Evolutionary conservation across 1,140 invertebrate genomes (phyloP).

Genomic region (Solenopsis fugax): DNA sequence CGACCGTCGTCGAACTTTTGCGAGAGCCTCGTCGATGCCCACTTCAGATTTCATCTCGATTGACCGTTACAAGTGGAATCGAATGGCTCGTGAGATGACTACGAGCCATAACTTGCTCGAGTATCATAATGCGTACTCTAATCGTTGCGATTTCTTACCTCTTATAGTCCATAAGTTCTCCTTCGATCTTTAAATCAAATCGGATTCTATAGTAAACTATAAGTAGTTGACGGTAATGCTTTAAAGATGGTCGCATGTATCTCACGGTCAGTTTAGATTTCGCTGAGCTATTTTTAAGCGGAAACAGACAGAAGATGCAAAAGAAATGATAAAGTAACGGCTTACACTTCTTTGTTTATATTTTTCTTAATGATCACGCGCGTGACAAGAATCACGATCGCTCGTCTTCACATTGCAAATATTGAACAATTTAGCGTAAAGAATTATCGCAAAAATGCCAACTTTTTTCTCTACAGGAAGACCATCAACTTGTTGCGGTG

Average conservation of each 20-base stretch:
- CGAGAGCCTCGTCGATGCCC: constrained; percentile 10
- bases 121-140: constrained; percentile 6
- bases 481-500: constrained; percentile 21
- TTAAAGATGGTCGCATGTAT: not conserved
- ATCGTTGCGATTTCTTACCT: not conserved
- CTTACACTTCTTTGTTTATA: not conserved
- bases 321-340: not conserved
- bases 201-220: not conserved
- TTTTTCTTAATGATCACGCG: not conserved
- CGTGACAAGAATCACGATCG: not conserved
- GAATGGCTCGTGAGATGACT: not conserved
- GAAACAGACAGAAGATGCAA: not conserved
- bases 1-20: constrained; percentile 8
- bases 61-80: not conserved
- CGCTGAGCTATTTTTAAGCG: not conserved
- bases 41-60: constrained; percentile 15
- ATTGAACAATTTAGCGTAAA: not conserved
- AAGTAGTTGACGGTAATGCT: not conserved
- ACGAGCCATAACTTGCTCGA: constrained; percentile 17
- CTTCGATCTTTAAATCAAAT: not conserved
- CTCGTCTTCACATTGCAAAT: constrained; percentile 27
- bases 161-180: not conserved
- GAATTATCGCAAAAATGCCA: not conserved
- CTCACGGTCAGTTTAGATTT: not conserved
- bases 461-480: not conserved